phyloP scores from a whole-genome alignment of 2,113 vertebrate genomes.

The Podocnemis expansa region DNA sequence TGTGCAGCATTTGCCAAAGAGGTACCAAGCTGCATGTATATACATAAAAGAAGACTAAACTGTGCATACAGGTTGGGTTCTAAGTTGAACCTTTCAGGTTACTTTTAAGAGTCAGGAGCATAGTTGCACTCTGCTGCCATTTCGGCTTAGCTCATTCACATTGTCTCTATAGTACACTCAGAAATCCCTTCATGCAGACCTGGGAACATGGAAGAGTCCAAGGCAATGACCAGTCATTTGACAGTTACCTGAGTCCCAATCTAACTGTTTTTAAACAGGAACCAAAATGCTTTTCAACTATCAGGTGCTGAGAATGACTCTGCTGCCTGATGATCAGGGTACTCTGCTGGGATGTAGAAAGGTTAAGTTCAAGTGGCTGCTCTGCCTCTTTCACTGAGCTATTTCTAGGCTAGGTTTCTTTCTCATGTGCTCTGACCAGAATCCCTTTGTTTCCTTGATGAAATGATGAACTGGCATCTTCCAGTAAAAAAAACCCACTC shows the following conservation, averaged over 20 bases:
- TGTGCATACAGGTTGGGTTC: neutral
- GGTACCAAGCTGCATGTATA: fast-evolving
- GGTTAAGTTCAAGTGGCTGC: too few relatives aligned
- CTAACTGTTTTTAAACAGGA: fast-evolving
- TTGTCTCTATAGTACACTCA: fast-evolving
- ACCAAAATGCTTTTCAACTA: fast-evolving
- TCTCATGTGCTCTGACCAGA: too few relatives aligned
- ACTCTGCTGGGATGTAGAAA: too few relatives aligned
- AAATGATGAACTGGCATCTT: too few relatives aligned
- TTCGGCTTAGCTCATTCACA: fast-evolving
- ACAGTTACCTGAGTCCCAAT: neutral
- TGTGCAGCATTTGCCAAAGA: fast-evolving
- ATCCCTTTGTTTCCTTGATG: too few relatives aligned
- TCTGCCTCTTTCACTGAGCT: too few relatives aligned
- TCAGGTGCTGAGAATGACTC: neutral
- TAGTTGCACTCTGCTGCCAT: fast-evolving
- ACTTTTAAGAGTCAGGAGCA: fast-evolving
- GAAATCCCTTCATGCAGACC: neutral
- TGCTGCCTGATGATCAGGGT: too few relatives aligned
- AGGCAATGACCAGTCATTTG: fast-evolving
- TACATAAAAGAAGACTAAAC: fast-evolving
- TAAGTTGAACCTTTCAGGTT: neutral
- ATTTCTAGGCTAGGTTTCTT: too few relatives aligned
- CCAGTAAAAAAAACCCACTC: too few relatives aligned
- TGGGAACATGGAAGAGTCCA: neutral